A percentile compares a stretch with the other conserved stretches of the same genome.
phyloP scores from a whole-genome alignment of 1,140 invertebrate species.

The Micrasema minimum region DNA sequence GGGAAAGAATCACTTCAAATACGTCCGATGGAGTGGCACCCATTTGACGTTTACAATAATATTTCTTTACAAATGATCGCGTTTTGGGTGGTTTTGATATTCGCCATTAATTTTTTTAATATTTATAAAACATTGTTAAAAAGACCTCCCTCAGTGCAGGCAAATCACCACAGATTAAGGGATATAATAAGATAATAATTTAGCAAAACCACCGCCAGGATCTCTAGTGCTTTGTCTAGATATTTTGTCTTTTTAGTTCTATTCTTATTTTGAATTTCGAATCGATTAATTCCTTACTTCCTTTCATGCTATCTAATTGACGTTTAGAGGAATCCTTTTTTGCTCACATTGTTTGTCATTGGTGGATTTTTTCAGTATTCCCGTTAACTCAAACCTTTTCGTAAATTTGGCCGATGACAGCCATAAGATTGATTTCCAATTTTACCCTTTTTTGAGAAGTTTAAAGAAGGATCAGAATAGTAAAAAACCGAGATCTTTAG shows the following conservation, averaged over 20 bases:
- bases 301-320: neutral
- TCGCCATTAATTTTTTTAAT: slow-evolving; percentile 46
- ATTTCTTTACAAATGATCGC: slow-evolving; percentile 41
- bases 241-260: slow-evolving; percentile 17
- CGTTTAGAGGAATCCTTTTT: neutral
- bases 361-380: neutral
- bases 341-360: neutral
- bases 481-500: slow-evolving; percentile 20
- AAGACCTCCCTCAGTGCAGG: slow-evolving; percentile 49
- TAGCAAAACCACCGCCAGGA: slow-evolving; percentile 44
- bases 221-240: slow-evolving; percentile 6
- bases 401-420: slow-evolving; percentile 9
- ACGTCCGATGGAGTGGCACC: slow-evolving; percentile 49
- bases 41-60: slow-evolving; percentile 39
- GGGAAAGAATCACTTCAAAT: slow-evolving; percentile 47
- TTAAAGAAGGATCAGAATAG: slow-evolving; percentile 3
- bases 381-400: slow-evolving; percentile 7
- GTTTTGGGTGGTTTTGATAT: slow-evolving; percentile 49
- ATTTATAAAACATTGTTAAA: slow-evolving; percentile 32
- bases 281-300: slow-evolving; percentile 18
- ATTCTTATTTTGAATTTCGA: slow-evolving; percentile 7
- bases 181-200: slow-evolving; percentile 52
- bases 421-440: slow-evolving; percentile 22
- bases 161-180: slow-evolving; percentile 52
- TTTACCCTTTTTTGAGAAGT: slow-evolving; percentile 29